phyloP scores from a whole-genome alignment of 2,888 invertebrate species.

The Drosophila formosana region DNA sequence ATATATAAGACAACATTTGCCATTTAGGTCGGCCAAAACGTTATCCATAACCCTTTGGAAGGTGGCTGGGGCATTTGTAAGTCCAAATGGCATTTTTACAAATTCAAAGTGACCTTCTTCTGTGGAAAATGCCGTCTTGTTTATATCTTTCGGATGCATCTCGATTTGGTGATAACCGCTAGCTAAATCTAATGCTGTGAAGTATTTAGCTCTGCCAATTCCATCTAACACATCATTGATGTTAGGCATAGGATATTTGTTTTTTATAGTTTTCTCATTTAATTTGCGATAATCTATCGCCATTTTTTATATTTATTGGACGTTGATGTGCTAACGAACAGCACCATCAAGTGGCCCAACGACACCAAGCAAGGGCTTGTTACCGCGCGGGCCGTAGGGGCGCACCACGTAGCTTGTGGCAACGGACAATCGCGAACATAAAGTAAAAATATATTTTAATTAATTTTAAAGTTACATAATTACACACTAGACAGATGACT shows the following conservation, averaged over 20 bases:
- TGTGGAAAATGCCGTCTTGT: not conserved
- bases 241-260: not conserved
- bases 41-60: constrained; percentile 4
- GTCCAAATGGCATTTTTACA: constrained; percentile 1
- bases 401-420: too few relatives aligned
- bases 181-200: not conserved
- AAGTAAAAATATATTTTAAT: too few relatives aligned
- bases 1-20: not conserved
- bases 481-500: too few relatives aligned
- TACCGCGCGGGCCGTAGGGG: too few relatives aligned
- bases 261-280: not conserved
- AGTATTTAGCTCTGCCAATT: not conserved
- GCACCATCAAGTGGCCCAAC: too few relatives aligned
- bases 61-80: constrained; percentile 1
- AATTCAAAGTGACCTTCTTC: not conserved
- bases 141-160: not conserved
- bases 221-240: not conserved
- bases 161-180: constrained; percentile 1
- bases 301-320: too few relatives aligned
- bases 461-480: too few relatives aligned
- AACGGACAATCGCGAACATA: too few relatives aligned
- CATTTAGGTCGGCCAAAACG: not conserved
- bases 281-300: not conserved
- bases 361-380: too few relatives aligned
- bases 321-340: too few relatives aligned